Conservation (phyloP, 1,140 invertebrate species). For the Halictus rubicundus region DNA sequence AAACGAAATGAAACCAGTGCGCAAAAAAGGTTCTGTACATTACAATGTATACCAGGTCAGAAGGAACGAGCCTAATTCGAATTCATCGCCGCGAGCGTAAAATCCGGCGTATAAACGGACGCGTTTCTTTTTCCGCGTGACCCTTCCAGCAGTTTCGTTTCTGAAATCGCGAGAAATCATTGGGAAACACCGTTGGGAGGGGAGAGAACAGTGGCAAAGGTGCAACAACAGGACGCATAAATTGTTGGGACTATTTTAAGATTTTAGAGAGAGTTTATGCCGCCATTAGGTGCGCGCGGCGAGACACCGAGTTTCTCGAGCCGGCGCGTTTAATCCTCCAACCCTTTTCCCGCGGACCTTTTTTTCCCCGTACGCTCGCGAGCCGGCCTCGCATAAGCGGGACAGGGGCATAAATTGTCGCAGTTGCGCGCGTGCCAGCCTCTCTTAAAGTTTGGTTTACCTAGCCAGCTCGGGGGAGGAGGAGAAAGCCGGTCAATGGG, state of each 20-base stretch:
- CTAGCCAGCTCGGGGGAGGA: slow-evolving; percentile 26
- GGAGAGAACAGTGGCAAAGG: slow-evolving; percentile 33
- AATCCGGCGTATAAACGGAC: too few species aligned
- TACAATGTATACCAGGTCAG: too few species aligned
- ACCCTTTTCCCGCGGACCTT: slow-evolving; percentile 17
- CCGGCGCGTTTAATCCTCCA: slow-evolving; percentile 44
- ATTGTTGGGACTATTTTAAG: slow-evolving; percentile 71
- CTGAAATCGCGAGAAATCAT: too few species aligned
- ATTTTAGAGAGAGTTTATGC: slow-evolving; percentile 72
- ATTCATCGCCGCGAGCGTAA: too few species aligned
- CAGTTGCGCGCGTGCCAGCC: slow-evolving; percentile 59
- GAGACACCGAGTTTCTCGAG: slow-evolving; percentile 45
- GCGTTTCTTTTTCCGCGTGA: too few species aligned
- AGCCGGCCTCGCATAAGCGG: slow-evolving; percentile 37
- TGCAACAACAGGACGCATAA: slow-evolving; percentile 70
- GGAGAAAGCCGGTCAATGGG: slow-evolving; percentile 55
- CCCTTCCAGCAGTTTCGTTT: too few species aligned
- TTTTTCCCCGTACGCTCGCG: slow-evolving; percentile 17
- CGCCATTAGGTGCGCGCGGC: slow-evolving; percentile 56
- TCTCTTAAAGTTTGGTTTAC: slow-evolving; percentile 63
- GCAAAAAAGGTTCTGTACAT: too few species aligned
- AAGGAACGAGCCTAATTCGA: too few species aligned
- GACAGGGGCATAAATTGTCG: slow-evolving; percentile 65
- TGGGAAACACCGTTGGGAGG: too few species aligned
- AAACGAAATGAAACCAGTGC: too few species aligned